phyloP scores from a whole-genome alignment of 2,797 vertebrate genomes.

The Allobates femoralis region DNA sequence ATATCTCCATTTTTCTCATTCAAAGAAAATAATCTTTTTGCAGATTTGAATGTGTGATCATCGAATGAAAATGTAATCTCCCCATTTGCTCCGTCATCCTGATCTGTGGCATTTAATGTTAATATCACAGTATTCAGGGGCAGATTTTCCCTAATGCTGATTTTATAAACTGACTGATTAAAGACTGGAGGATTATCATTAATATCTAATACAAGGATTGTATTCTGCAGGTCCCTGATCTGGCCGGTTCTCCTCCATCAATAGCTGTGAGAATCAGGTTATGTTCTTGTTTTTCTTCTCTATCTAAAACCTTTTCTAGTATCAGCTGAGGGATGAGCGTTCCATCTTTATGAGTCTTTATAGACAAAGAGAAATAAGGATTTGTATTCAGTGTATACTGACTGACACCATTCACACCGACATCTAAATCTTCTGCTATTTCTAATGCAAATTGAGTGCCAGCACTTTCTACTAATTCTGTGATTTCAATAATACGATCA shows the following conservation, averaged over 20 bases:
- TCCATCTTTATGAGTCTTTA: conserved; percentile 77
- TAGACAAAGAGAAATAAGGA: conserved; percentile 70
- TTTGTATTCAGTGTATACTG: conserved; percentile 68
- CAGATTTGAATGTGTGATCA: conserved; percentile 32
- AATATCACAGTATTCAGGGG: conserved; percentile 84
- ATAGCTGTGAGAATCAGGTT: conserved; percentile 69
- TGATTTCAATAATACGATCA: too few relatives aligned
- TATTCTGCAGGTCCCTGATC: conserved; percentile 70
- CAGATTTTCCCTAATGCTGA: conserved; percentile 80
- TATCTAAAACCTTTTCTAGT: too few relatives aligned
- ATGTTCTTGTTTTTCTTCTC: conserved; percentile 69
- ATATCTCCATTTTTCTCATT: neutral
- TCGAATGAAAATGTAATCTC: conserved; percentile 87
- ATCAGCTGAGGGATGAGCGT: conserved; percentile 70
- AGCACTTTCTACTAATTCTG: too few relatives aligned
- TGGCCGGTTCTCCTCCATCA: conserved; percentile 68
- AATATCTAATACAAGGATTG: conserved; percentile 68
- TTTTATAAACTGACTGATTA: conserved; percentile 64
- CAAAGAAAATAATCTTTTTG: neutral
- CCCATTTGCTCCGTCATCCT: conserved; percentile 87
- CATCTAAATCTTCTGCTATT: neutral
- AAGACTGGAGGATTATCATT: conserved; percentile 71
- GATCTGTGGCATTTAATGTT: conserved; percentile 88
- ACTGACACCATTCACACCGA: conserved; percentile 41
- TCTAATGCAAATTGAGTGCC: too few relatives aligned